phyloP scores from a whole-genome alignment of 2,113 vertebrate genomes.

The Anoplopoma fimbria region DNA sequence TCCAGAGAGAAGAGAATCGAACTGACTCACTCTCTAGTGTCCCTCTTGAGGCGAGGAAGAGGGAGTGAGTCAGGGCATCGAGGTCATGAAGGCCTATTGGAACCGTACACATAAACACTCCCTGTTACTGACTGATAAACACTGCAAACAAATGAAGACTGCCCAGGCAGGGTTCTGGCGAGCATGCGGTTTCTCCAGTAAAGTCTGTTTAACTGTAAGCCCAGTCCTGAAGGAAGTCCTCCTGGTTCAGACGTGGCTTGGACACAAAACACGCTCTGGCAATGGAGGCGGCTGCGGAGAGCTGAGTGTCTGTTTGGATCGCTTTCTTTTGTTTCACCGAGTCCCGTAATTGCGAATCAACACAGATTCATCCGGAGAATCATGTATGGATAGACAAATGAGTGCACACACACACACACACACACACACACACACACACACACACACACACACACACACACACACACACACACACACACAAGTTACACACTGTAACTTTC shows the following conservation, averaged over 20 bases:
- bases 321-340: conserved; percentile 71
- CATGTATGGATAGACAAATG: conserved; percentile 46
- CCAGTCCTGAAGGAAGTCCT: conserved; percentile 51
- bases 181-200: conserved; percentile 21
- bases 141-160: conserved; percentile 69
- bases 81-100: conserved; percentile 70
- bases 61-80: conserved; percentile 26
- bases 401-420: conserved; percentile 38
- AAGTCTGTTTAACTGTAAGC: conserved; percentile 56
- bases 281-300: conserved; percentile 25
- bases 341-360: conserved; percentile 66
- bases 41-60: background rate
- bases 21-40: conserved; percentile 7
- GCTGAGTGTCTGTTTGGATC: conserved; percentile 74
- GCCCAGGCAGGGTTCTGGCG: conserved; percentile 47
- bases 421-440: no score
- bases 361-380: conserved; percentile 47
- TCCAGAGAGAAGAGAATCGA: conserved; percentile 32
- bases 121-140: conserved; percentile 78
- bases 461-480: conserved; percentile 37
- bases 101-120: conserved; percentile 75
- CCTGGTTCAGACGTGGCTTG: conserved; percentile 60
- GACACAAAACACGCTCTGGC: conserved; percentile 45
- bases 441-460: conserved; percentile 28
- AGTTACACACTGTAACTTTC: conserved; percentile 49